phyloP scores from a whole-genome alignment of 1,140 invertebrate genomes.

The Drosophila neocordata region DNA sequence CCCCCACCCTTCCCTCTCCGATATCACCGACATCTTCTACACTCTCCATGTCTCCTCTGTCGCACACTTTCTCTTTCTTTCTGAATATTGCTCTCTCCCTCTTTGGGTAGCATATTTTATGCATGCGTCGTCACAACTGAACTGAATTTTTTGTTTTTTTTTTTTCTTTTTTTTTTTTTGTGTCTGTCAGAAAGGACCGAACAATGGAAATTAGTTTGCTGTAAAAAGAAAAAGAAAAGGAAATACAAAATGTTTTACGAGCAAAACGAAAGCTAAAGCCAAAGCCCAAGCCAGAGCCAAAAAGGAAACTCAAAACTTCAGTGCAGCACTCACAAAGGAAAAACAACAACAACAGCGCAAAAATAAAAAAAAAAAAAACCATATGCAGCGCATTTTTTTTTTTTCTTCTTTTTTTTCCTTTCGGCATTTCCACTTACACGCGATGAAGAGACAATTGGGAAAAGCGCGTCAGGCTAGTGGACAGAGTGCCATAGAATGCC shows the following conservation, averaged over 20 bases:
- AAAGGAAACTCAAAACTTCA: conserved; percentile 43
- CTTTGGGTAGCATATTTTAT: conserved; percentile 56
- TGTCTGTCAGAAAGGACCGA: neutral
- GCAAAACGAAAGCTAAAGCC: conserved; percentile 18
- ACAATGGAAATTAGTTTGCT: conserved; percentile 67
- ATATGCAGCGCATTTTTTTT: conserved; percentile 41
- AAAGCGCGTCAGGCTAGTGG: conserved; percentile 27
- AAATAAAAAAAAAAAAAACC: conserved; percentile 31
- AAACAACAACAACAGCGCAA: conserved; percentile 9
- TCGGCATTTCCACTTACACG: conserved; percentile 21
- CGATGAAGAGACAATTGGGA: conserved; percentile 32
- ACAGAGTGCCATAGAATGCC: neutral
- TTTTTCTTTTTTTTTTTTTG: neutral
- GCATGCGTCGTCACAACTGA: conserved; percentile 57
- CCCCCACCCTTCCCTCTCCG: neutral
- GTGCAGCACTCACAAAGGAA: neutral
- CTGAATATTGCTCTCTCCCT: neutral
- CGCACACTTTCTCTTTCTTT: neutral
- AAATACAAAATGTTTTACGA: conserved; percentile 47
- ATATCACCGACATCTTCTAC: too few relatives aligned
- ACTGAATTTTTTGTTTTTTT: conserved; percentile 16
- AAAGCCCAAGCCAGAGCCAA: conserved; percentile 17
- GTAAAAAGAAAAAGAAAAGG: conserved; percentile 30
- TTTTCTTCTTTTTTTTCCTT: too few relatives aligned
- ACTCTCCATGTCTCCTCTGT: neutral